These are phyloP conservation scores for Ashinkailepas kermadecensis DNA, from an alignment of 2,888 invertebrate genomes.

Conservation along the genomic window DNA sequence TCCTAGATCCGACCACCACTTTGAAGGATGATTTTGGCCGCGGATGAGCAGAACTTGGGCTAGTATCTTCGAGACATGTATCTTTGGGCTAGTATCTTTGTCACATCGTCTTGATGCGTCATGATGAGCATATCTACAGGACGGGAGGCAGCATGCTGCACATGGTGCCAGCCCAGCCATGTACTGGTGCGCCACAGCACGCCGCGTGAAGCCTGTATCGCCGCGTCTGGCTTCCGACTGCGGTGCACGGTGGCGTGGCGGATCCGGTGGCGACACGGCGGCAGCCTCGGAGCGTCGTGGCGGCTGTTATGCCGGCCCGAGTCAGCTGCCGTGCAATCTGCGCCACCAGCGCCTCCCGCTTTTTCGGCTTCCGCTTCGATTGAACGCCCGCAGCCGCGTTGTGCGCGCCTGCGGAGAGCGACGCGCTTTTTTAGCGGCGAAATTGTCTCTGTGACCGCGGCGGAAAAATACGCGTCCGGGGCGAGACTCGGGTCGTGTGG, in stretches of 20 bases:
- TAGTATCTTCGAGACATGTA: no score
- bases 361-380: not conserved
- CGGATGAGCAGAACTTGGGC: no score
- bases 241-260: not conserved
- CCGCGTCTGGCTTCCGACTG: no score
- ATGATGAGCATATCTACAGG: no score
- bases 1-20: no score
- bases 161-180: no score
- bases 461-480: not conserved
- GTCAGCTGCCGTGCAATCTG: not conserved
- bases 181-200: no score
- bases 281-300: not conserved
- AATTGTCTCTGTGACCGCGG: not conserved
- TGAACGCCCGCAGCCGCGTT: not conserved
- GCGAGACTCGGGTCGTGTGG: not conserved
- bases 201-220: no score
- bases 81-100: no score
- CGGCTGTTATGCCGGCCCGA: not conserved
- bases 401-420: not conserved
- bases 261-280: not conserved
- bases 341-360: not conserved
- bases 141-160: no score
- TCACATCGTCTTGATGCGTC: no score
- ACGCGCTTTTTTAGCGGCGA: conserved; percentile 7
- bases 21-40: no score